phyloP scores from a whole-genome alignment of 2,113 vertebrate genomes.

The Tenebrosternarchus preto region DNA sequence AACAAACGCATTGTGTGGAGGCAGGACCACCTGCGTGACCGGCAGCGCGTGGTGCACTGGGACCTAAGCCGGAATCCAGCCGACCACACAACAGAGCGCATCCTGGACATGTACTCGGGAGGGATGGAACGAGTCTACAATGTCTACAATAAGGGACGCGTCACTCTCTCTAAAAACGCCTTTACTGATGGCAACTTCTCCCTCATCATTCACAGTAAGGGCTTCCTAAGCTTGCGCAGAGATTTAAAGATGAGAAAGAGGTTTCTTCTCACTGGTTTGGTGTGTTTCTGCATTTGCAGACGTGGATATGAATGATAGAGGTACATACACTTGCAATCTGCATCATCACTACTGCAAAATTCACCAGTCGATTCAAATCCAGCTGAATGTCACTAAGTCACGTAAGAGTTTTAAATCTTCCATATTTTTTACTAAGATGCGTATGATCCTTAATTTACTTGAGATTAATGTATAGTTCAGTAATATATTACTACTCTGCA shows the following conservation, averaged over 20 bases:
- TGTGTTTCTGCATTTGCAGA: slow-evolving; percentile 61
- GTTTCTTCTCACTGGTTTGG: background rate
- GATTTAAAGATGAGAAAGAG: slow-evolving; percentile 11
- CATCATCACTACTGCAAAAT: slow-evolving; percentile 96
- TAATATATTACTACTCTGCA: background rate
- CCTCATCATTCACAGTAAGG: slow-evolving; percentile 77
- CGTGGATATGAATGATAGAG: slow-evolving; percentile 76
- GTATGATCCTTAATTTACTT: background rate
- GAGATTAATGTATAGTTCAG: background rate
- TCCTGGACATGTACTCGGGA: slow-evolving; percentile 89
- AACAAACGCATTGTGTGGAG: slow-evolving; percentile 91
- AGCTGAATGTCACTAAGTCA: slow-evolving; percentile 81
- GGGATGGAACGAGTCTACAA: slow-evolving; percentile 86
- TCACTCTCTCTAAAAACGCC: slow-evolving; percentile 78
- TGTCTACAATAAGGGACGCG: slow-evolving; percentile 80
- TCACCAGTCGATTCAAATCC: slow-evolving; percentile 83
- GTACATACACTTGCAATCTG: slow-evolving; percentile 89
- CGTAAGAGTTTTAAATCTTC: slow-evolving; percentile 67
- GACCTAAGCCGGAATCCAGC: slow-evolving; percentile 78
- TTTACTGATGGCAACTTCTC: slow-evolving; percentile 95
- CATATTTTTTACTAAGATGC: too few relatives aligned
- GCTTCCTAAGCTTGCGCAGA: background rate
- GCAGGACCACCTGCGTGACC: slow-evolving; percentile 86
- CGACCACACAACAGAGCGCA: slow-evolving; percentile 73
- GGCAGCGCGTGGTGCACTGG: slow-evolving; percentile 95